phyloP scores from a whole-genome alignment of 1,140 invertebrate genomes.

The Xylocopa sonorina region DNA sequence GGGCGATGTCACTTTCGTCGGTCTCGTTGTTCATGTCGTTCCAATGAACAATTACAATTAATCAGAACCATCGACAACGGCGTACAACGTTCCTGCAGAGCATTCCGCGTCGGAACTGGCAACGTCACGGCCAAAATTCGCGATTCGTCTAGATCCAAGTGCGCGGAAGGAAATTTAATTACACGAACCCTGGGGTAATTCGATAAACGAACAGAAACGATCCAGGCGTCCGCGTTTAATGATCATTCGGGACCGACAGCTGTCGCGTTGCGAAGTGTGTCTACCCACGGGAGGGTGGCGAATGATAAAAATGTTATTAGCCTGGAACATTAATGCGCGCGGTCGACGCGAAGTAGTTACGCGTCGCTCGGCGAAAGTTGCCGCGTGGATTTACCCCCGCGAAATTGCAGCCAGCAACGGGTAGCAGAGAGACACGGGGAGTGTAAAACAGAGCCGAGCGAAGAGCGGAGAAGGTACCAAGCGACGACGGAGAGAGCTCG shows the following conservation, averaged over 20 bases:
- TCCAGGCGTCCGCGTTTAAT: background rate
- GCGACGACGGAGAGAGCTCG: conserved; percentile 15
- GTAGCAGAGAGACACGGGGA: background rate
- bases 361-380: too few species aligned
- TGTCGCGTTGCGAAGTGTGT: background rate
- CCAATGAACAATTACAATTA: background rate
- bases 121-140: background rate
- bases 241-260: background rate
- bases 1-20: too few species aligned
- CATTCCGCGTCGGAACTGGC: background rate
- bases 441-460: too few species aligned
- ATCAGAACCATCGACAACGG: background rate
- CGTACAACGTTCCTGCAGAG: too few species aligned
- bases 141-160: background rate
- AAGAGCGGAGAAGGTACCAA: background rate
- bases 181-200: background rate
- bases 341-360: too few species aligned
- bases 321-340: background rate
- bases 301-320: conserved; percentile 16
- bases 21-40: background rate
- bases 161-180: background rate
- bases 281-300: too few species aligned
- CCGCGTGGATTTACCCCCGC: too few species aligned
- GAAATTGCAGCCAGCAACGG: background rate
- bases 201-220: background rate